These are phyloP conservation scores for Blastomussa wellsi DNA, from an alignment of 92 coral and sea anemone genomes.

Conservation along the genomic window DNA sequence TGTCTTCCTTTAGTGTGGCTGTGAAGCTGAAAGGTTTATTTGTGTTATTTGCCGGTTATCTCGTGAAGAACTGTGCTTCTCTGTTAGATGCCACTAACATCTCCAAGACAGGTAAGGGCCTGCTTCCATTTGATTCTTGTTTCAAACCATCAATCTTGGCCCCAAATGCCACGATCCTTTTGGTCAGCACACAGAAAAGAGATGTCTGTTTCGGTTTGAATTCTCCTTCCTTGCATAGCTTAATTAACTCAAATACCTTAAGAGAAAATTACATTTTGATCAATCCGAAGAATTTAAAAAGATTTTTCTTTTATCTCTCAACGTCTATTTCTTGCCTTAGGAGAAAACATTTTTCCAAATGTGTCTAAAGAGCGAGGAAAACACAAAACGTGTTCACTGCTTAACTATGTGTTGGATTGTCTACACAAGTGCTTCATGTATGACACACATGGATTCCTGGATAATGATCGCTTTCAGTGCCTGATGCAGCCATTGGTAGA, in stretches of 20 bases:
- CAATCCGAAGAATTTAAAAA: not conserved
- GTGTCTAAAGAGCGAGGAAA: conserved; percentile 43
- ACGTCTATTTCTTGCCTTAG: conserved; percentile 41
- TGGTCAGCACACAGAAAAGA: too few species aligned
- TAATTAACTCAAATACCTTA: too few species aligned
- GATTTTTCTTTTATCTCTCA: not conserved
- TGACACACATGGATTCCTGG: conserved; percentile 87
- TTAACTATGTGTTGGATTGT: conserved; percentile 78
- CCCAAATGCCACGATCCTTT: not conserved
- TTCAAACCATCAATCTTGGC: not conserved
- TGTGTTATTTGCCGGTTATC: conserved; percentile 93
- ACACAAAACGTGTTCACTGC: conserved; percentile 56
- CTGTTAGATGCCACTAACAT: conserved; percentile 77
- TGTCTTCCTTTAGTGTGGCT: conserved; percentile 62
- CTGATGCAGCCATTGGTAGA: conserved; percentile 89
- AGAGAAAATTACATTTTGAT: not conserved
- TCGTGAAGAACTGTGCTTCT: conserved; percentile 88
- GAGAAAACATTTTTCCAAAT: conserved; percentile 63
- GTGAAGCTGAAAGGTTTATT: conserved; percentile 89
- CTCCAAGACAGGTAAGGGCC: conserved; percentile 74
- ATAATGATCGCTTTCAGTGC: conserved; percentile 85
- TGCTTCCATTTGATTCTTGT: not conserved
- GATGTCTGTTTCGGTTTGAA: too few species aligned
- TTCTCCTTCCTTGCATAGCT: too few species aligned
- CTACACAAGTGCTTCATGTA: conserved; percentile 86